Conservation (phyloP, 2,888 invertebrate species). For the Cerastis rubricosa region DNA sequence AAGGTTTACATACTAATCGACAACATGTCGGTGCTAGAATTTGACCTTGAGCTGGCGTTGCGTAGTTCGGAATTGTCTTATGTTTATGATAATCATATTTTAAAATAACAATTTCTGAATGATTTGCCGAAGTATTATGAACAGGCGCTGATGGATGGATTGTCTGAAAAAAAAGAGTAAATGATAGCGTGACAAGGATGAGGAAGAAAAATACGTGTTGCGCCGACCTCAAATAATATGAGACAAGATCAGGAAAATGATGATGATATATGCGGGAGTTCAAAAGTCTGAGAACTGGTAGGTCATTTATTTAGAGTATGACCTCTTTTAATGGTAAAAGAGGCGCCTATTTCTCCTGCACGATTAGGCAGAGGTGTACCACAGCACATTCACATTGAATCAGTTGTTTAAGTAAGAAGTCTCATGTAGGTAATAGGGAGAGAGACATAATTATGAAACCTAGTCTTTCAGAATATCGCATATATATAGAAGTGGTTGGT, state of each 20-base stretch:
- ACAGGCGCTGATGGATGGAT: neutral
- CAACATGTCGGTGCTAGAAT: too few species aligned
- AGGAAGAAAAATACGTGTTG: too few species aligned
- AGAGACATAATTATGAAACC: neutral
- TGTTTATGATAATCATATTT: neutral
- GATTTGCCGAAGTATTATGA: neutral
- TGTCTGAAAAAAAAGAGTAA: neutral
- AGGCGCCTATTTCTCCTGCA: neutral
- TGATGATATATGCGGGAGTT: neutral
- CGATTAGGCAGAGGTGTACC: neutral
- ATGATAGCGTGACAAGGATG: too few species aligned
- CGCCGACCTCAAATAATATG: too few species aligned
- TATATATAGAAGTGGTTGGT: neutral
- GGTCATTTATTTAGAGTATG: neutral
- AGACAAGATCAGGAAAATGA: neutral
- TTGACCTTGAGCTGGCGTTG: too few species aligned
- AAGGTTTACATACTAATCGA: too few species aligned
- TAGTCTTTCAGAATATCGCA: neutral
- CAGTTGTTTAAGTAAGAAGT: neutral
- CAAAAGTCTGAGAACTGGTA: neutral
- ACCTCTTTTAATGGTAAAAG: too few species aligned
- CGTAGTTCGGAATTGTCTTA: neutral
- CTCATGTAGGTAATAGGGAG: neutral
- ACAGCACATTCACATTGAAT: neutral
- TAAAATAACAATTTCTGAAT: neutral